Conservation (phyloP, 1,140 invertebrate genomes). For the Harpegnathos saltator region DNA sequence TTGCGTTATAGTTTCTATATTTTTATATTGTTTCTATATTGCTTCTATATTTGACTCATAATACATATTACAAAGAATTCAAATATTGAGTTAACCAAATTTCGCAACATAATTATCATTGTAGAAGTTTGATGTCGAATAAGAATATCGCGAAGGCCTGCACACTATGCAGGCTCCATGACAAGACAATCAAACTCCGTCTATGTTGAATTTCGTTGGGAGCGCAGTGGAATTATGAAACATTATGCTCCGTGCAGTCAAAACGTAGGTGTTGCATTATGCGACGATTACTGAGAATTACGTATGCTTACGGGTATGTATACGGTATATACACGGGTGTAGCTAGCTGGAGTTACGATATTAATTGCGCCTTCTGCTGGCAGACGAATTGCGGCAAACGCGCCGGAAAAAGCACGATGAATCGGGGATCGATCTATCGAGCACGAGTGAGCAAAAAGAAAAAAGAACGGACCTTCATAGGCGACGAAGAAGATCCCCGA, state of each 20-base stretch:
- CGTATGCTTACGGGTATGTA: slow-evolving; percentile 4
- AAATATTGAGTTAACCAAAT: too few relatives aligned
- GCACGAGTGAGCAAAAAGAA: too few relatives aligned
- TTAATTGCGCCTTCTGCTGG: slow-evolving; percentile 13
- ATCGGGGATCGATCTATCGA: neutral
- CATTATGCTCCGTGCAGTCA: neutral
- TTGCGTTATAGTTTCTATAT: too few relatives aligned
- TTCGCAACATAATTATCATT: too few relatives aligned
- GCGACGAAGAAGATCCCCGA: slow-evolving; percentile 10
- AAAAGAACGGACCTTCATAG: slow-evolving; percentile 16
- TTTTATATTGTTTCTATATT: too few relatives aligned
- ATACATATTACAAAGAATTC: too few relatives aligned
- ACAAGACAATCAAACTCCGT: neutral
- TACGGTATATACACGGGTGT: too few relatives aligned
- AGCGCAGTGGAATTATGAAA: neutral
- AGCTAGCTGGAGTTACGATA: neutral
- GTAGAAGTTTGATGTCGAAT: too few relatives aligned
- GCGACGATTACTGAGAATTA: slow-evolving; percentile 11
- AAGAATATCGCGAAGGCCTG: too few relatives aligned
- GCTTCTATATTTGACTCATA: too few relatives aligned
- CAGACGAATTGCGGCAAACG: neutral
- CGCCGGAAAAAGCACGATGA: slow-evolving; percentile 14
- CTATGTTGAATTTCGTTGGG: neutral
- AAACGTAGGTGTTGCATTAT: slow-evolving; percentile 11
- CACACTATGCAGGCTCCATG: too few relatives aligned